phyloP scores from a whole-genome alignment of 2,113 vertebrate genomes.

The Cepphus grylle region DNA sequence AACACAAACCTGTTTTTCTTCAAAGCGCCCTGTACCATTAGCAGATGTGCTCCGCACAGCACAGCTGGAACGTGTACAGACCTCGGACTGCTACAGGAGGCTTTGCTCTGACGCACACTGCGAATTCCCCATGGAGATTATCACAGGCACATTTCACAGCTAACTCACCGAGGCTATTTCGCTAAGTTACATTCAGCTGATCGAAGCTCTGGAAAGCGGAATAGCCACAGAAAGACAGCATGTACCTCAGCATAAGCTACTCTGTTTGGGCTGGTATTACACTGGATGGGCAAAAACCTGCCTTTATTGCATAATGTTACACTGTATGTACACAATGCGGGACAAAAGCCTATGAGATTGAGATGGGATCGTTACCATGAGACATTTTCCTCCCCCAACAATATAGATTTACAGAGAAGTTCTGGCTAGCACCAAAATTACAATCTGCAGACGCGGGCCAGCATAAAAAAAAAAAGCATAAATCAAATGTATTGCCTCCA shows the following conservation, averaged over 20 bases:
- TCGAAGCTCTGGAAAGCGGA: background rate
- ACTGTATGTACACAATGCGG: fast-evolving
- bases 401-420: background rate
- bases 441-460: background rate
- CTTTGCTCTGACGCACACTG: background rate
- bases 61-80: background rate
- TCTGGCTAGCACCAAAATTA: background rate
- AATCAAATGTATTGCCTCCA: background rate
- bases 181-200: fast-evolving
- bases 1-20: background rate
- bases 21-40: background rate
- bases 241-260: background rate
- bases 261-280: background rate
- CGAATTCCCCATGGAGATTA: background rate
- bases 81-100: background rate
- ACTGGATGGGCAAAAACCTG: background rate
- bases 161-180: background rate
- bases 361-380: background rate
- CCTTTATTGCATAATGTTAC: background rate
- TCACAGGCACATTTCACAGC: background rate
- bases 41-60: background rate
- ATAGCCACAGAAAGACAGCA: background rate
- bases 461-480: background rate
- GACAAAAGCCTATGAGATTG: background rate
- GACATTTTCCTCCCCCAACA: background rate